Conservation (phyloP, 2,888 invertebrate species). For the Drosophila koepferae region DNA sequence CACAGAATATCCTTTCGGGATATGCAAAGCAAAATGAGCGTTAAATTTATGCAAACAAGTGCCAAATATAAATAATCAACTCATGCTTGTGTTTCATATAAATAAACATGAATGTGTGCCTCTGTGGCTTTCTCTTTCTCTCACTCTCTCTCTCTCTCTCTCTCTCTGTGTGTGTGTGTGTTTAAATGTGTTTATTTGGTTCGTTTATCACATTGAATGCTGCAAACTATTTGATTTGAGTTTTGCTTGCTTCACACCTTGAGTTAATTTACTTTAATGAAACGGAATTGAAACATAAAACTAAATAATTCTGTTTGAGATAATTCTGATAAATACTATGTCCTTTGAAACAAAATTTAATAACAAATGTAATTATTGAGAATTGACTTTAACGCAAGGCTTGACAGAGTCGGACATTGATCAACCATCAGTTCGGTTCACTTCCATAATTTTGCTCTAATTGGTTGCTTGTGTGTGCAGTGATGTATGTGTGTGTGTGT, state of each 20-base stretch:
- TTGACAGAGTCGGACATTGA: neutral
- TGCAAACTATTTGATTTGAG: conserved; percentile 9
- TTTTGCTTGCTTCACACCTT: neutral
- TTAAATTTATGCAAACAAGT: conserved; percentile 68
- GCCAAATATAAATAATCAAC: conserved; percentile 46
- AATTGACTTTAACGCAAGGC: neutral
- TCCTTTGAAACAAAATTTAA: neutral
- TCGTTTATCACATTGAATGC: neutral
- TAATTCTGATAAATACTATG: neutral
- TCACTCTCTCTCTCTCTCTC: neutral
- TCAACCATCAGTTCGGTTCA: neutral
- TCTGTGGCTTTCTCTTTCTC: neutral
- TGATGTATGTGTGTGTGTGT: conserved; percentile 3
- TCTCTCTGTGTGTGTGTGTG: conserved; percentile 1
- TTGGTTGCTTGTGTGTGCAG: conserved; percentile 6
- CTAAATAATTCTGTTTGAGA: neutral
- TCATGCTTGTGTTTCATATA: conserved; percentile 17
- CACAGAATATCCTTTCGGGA: conserved; percentile 31
- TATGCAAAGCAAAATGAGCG: conserved; percentile 49
- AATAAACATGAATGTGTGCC: conserved; percentile 7
- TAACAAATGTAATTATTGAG: neutral
- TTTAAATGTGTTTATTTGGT: neutral
- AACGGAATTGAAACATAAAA: neutral
- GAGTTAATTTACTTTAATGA: neutral
- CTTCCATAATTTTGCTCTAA: conserved; percentile 35